phyloP scores from a whole-genome alignment of 2,888 invertebrate genomes.

The Cantharis lateralis region DNA sequence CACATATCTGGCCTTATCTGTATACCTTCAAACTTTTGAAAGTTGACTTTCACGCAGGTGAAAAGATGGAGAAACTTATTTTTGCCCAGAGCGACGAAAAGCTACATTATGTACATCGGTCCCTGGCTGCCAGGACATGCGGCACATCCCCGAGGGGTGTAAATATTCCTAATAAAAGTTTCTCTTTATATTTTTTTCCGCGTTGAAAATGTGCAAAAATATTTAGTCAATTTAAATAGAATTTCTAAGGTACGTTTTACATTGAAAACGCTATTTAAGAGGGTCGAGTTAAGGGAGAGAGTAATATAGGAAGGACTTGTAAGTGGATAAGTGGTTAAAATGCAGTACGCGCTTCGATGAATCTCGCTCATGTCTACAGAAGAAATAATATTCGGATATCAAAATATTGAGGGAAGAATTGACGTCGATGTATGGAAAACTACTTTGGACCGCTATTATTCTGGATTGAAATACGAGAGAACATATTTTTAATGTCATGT shows the following conservation, averaged over 20 bases:
- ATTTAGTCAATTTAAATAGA: background rate
- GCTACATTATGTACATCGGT: too few species aligned
- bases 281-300: slow-evolving; percentile 25
- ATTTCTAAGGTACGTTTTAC: background rate
- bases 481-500: slow-evolving; percentile 54
- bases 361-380: slow-evolving; percentile 52
- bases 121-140: too few species aligned
- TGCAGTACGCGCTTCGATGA: slow-evolving; percentile 55
- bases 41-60: too few species aligned
- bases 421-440: slow-evolving; percentile 8
- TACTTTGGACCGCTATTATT: slow-evolving; percentile 34
- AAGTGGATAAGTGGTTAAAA: slow-evolving; percentile 56
- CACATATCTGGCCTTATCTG: too few species aligned
- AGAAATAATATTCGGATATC: slow-evolving; percentile 45
- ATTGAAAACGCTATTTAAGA: background rate
- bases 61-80: too few species aligned
- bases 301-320: slow-evolving; percentile 30
- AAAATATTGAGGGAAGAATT: slow-evolving; percentile 10
- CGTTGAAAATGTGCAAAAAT: background rate
- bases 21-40: too few species aligned
- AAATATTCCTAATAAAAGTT: background rate
- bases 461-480: slow-evolving; percentile 51
- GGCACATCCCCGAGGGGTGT: too few species aligned
- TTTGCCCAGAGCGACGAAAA: too few species aligned
- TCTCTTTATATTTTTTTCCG: background rate